Evolutionary conservation across 92 coral and sea anemone species (phyloP), one percentile per base, ranked within the genome.

Genomic region (Porites lobata): DNA sequence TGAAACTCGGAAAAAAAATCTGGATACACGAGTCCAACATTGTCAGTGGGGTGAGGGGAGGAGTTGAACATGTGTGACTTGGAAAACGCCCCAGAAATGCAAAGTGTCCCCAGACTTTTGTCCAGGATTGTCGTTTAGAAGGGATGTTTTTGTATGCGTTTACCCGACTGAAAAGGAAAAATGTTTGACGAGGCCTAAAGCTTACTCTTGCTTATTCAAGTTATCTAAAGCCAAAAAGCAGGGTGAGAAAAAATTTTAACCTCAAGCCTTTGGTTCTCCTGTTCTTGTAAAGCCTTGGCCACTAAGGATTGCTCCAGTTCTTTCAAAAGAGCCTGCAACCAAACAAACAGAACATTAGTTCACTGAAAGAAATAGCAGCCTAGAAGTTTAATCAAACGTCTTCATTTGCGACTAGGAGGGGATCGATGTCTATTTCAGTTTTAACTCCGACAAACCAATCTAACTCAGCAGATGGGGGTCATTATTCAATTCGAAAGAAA

Each of bases 301-400:
- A 86, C 83, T 62, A 78, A 72, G 84, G 75, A 78, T 65, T 76
- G 79, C 29, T 90, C 72, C 90, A 65, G 75, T 54, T 90, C 93
- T 11, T 78, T 75, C 78, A 78, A 65, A 32, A 90, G 57, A 29
- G 56, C 87, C 93, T 90, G 50, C 2, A 74, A 74, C 0, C 47
- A 24, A 50, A 7, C 51, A 50, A 69, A 10, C 9, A 9, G 14
- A 6, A 69, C 0, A 69, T 1, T 15, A 69, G 4, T 19, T 17
- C n/a, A 65, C 2, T 22, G 71, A 22, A 24, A 38, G 11, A 1
- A 66, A 19, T 1, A 66, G 0, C 20, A 19, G 72, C 19, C 24
- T 66, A 26, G 12, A 1, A 2, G 29, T 38, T 29, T 2, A 29
- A 29, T 29, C 32, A 4, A 29, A 2, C 0, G 32, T 29, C 4